These are phyloP conservation scores for Paedocypris micromegethes DNA, from an alignment of 2,797 vertebrate genomes.

Conservation along the genomic window DNA sequence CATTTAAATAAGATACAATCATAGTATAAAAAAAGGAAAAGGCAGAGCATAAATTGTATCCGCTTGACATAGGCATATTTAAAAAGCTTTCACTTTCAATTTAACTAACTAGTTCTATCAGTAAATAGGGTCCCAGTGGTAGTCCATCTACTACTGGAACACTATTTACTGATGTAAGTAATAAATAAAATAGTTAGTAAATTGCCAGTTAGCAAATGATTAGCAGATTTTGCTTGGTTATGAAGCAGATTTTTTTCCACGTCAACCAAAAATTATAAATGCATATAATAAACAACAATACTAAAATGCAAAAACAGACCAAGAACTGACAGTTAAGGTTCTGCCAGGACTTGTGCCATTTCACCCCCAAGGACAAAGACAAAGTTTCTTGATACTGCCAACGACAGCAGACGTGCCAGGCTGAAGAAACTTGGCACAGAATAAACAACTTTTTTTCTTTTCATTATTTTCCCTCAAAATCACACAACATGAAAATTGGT, in stretches of 20 bases:
- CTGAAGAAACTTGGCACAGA: constrained; percentile 18
- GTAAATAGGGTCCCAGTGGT: neutral
- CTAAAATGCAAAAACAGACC: constrained; percentile 26
- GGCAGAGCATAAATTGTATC: too few species aligned
- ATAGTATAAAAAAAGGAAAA: too few species aligned
- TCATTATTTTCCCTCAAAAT: neutral
- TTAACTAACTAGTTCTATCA: too few species aligned
- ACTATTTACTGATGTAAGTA: neutral
- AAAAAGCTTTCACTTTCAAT: neutral
- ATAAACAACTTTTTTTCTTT: neutral
- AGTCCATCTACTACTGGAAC: too few species aligned
- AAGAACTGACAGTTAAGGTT: constrained; percentile 53
- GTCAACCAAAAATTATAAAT: neutral
- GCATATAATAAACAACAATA: too few species aligned
- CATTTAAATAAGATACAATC: too few species aligned
- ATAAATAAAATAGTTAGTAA: neutral
- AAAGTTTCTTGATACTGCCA: constrained; percentile 27
- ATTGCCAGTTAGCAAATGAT: neutral
- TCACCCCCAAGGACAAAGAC: constrained; percentile 66
- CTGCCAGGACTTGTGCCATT: constrained; percentile 66
- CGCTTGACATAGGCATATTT: too few species aligned
- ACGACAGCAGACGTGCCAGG: constrained; percentile 13
- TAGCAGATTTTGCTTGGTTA: neutral
- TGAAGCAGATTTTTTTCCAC: neutral
- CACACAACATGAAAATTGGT: too few species aligned